Evolutionary conservation across 2,797 vertebrate genomes (phyloP), one percentile per base, ranked within the genome.

Genomic region (Pipistrellus pygmaeus): DNA sequence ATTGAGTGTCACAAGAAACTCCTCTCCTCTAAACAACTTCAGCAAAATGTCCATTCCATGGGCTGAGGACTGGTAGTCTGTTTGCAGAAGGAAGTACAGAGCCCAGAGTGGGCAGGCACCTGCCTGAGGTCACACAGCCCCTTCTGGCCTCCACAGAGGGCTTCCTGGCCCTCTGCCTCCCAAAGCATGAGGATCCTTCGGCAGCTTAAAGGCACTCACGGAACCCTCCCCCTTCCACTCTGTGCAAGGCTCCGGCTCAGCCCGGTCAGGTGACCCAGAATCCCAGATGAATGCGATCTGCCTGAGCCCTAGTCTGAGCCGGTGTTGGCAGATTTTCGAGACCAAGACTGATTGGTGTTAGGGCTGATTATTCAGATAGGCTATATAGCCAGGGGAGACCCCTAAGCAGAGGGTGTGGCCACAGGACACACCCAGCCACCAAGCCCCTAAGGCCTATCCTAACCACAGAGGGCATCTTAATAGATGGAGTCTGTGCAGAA

Each of bases 271-370:
- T 72, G 90, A 91, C 60, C 38, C 62, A 1, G 6, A 84, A 64
- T 75, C 68, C 93, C 0, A 0, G 30, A 35, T 32, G 48, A 86
- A 69, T 25, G 30, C 13, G 55, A 27, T 25, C 35, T 2, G 0
- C 32, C 60, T 51, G 35, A 95, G 85, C 64, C 57, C 60, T 38
- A 21, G n/a, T 88, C 82, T 90, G 32, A 91, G 91, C 88, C 1
- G 0, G 53, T 30, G 3, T 48, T 87, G 57, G 69, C 48, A 78
- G 53, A 27, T 38, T 91, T 86, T 72, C 6, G 1, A 88, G 53
- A 83, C 41, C 30, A 17, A 64, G 62, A 64, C 62, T 62, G 64
- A 32, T 8, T 27, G 90, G 57, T 12, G 57, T 92, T 53, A 38
- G 80, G 87, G 35, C 7, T 30, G 7, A 62, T n/a, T 62, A 57